phyloP scores from a whole-genome alignment of 2,113 vertebrate genomes.

The Arizona elegans region DNA sequence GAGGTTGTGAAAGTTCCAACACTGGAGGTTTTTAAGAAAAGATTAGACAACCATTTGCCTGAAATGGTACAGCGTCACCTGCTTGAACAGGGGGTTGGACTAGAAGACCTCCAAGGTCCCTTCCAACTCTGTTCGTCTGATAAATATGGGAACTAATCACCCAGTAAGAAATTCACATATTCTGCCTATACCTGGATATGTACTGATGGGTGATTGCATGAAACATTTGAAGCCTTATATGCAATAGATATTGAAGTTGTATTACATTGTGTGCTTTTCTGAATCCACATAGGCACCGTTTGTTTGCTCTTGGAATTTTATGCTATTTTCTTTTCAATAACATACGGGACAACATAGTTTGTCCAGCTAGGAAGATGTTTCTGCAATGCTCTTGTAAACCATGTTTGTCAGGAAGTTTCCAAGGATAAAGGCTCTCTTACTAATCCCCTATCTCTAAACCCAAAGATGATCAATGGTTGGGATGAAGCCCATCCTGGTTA shows the following conservation, averaged over 20 bases:
- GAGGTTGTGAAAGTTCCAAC: background rate
- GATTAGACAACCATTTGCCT: background rate
- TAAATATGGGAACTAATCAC: background rate
- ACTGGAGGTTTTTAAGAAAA: background rate
- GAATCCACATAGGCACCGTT: background rate
- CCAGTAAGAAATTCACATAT: background rate
- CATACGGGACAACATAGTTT: background rate
- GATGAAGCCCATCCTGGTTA: background rate
- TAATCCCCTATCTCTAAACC: background rate
- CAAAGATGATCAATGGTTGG: background rate
- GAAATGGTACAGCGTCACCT: background rate
- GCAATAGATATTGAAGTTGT: background rate
- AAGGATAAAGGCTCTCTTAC: background rate
- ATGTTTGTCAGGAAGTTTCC: background rate
- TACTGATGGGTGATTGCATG: background rate
- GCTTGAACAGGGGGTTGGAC: background rate
- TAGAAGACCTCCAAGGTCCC: background rate
- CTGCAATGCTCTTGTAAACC: background rate
- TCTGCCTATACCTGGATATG: background rate
- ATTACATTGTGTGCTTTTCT: background rate
- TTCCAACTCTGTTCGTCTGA: background rate
- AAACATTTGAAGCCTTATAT: background rate
- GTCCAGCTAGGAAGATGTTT: background rate
- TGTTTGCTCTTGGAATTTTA: background rate
- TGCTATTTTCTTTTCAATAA: background rate